These are phyloP conservation scores for Actenoides hombroni DNA, from an alignment of 2,113 vertebrate genomes.

Conservation along the genomic window DNA sequence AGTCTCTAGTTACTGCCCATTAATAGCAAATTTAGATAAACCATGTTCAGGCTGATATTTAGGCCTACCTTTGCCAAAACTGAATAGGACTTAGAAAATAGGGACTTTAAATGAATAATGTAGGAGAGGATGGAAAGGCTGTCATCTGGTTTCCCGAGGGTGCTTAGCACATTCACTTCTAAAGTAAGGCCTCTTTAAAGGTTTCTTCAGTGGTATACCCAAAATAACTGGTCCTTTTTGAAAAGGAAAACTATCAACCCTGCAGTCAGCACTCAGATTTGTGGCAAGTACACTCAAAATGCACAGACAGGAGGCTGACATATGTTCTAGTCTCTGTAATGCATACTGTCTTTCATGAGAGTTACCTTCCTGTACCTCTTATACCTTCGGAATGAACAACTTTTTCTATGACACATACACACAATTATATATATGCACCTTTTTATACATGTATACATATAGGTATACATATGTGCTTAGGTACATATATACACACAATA, in stretches of 20 bases:
- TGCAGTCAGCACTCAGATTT: not conserved
- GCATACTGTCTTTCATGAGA: not conserved
- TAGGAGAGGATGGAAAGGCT: not conserved
- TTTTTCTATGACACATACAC: not conserved
- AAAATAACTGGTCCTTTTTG: not conserved
- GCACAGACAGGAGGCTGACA: not conserved
- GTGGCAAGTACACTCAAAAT: not conserved
- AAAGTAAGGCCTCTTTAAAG: not conserved
- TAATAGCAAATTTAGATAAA: not conserved
- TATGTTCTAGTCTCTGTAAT: not conserved
- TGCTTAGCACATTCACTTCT: not conserved
- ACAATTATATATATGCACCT: not conserved
- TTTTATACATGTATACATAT: not conserved
- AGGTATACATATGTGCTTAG: not conserved
- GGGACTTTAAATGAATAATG: not conserved
- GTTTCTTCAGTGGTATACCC: not conserved
- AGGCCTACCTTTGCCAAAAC: not conserved
- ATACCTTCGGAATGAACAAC: not conserved
- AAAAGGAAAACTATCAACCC: not conserved
- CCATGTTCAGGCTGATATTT: not conserved
- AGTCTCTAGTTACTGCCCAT: not conserved
- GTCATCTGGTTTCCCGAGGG: not conserved
- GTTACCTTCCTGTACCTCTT: not conserved
- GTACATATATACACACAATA: not conserved
- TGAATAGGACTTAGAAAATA: not conserved